Conservation (phyloP, 1,140 invertebrate genomes). For the Linepithema humile region DNA sequence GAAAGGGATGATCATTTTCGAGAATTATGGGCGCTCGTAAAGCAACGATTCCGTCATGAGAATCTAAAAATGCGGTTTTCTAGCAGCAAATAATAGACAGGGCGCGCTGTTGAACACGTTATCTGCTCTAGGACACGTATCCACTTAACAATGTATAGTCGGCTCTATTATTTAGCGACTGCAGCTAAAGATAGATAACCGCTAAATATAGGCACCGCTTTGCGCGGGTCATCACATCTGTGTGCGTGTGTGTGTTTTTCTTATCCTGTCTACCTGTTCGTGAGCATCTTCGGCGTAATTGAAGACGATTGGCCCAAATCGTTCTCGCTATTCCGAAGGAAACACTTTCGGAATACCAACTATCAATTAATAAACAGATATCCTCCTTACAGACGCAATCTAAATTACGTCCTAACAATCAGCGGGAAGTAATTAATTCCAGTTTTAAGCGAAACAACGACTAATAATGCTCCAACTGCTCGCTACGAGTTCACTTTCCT, state of each 20-base stretch:
- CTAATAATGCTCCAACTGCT: slow-evolving; percentile 5
- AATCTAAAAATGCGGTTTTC: slow-evolving; percentile 62
- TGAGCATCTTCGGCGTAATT: slow-evolving; percentile 24
- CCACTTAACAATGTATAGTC: slow-evolving; percentile 79
- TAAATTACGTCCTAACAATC: not conserved
- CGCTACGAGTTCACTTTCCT: slow-evolving; percentile 7
- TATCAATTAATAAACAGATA: not conserved
- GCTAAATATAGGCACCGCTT: slow-evolving; percentile 78
- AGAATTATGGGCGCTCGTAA: slow-evolving; percentile 17
- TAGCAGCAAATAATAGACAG: slow-evolving; percentile 54
- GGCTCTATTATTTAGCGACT: slow-evolving; percentile 80
- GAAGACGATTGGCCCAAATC: slow-evolving; percentile 3
- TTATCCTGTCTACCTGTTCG: slow-evolving; percentile 10
- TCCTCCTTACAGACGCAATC: not conserved
- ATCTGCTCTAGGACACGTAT: slow-evolving; percentile 76
- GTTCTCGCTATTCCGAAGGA: not conserved
- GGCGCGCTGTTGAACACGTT: slow-evolving; percentile 58
- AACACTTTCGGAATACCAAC: not conserved
- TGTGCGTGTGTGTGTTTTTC: slow-evolving; percentile 64
- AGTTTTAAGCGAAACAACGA: not conserved
- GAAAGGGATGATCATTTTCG: not conserved
- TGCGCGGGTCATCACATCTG: slow-evolving; percentile 68
- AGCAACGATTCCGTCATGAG: slow-evolving; percentile 54
- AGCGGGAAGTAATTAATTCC: not conserved
- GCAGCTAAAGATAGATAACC: slow-evolving; percentile 76